Evolutionary conservation across 2,888 invertebrate species (phyloP).

Genomic region (Sceliomorpha sp.): DNA sequence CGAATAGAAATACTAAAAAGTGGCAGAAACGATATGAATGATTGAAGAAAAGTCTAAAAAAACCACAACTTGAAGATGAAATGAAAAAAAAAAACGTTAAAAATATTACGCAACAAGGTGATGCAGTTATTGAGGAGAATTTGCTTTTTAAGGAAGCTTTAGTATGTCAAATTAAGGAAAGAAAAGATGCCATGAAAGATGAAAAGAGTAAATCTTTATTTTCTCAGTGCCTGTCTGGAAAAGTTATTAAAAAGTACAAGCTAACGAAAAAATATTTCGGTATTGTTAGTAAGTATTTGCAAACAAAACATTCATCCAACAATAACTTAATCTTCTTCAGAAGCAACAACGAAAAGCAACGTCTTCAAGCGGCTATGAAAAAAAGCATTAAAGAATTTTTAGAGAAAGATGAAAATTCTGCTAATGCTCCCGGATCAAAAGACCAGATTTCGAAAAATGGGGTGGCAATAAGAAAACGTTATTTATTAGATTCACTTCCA

Average conservation of each 20-base stretch:
- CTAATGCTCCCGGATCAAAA: constrained; percentile 32
- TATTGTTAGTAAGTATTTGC: constrained; percentile 23
- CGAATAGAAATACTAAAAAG: constrained; percentile 11
- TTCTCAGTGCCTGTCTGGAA: constrained; percentile 24
- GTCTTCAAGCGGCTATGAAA: constrained; percentile 14
- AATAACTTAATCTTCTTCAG: constrained; percentile 17
- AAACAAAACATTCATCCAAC: constrained; percentile 8
- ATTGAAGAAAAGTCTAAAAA: constrained; percentile 4
- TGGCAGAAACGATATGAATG: constrained; percentile 30
- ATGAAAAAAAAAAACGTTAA: constrained; percentile 21
- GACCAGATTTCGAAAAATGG: constrained; percentile 31
- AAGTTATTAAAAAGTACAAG: constrained; percentile 33
- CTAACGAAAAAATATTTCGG: constrained; percentile 2
- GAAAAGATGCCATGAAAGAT: constrained; percentile 10
- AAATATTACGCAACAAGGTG: constrained; percentile 21
- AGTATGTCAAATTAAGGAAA: constrained; percentile 21
- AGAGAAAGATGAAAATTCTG: constrained; percentile 42
- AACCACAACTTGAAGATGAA: constrained; percentile 6
- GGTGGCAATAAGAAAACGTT: constrained; percentile 23
- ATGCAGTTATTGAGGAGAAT: constrained; percentile 13
- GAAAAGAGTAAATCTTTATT: constrained; percentile 37
- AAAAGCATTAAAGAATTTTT: constrained; percentile 32
- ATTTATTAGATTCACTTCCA: constrained; percentile 25
- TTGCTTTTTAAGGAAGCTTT: constrained; percentile 21
- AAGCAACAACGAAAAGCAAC: constrained; percentile 21